Evolutionary conservation across 2,113 vertebrate genomes (phyloP).

Genomic region (Peromyscus polionotus): DNA sequence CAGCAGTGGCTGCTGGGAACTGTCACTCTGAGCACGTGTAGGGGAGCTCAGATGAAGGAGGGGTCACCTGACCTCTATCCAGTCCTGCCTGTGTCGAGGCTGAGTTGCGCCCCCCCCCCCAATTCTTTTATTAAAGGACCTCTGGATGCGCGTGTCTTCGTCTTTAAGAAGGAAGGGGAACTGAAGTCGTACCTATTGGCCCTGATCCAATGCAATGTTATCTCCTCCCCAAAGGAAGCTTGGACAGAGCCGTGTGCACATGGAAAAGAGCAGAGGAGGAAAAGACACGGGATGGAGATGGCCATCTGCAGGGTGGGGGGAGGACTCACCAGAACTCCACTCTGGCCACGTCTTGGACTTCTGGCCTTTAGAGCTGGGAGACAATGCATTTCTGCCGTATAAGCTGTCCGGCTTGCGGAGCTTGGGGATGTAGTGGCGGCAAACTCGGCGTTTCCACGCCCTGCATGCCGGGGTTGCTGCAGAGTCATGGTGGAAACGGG

Average conservation of each 20-base stretch:
- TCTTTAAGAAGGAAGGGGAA: not conserved
- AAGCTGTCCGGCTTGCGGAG: not conserved
- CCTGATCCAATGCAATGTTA: not conserved
- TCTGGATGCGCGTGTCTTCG: not conserved
- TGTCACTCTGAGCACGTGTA: not conserved
- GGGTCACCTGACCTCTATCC: not conserved
- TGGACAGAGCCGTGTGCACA: not conserved
- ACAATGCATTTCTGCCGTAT: not conserved
- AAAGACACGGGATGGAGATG: too few species aligned
- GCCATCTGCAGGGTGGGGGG: not conserved
- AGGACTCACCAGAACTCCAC: not conserved
- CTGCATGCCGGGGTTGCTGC: rapidly evolving
- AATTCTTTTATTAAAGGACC: not conserved
- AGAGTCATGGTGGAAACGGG: not conserved
- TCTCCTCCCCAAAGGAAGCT: not conserved
- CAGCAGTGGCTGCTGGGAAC: not conserved
- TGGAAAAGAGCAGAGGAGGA: not conserved
- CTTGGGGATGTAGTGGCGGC: not conserved
- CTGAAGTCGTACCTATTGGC: not conserved
- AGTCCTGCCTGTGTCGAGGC: conserved; percentile 1
- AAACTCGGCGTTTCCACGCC: rapidly evolving
- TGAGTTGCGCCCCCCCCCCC: not conserved
- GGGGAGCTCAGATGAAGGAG: not conserved
- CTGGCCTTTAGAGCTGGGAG: not conserved
- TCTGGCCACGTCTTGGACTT: not conserved